Evolutionary conservation across 2,113 vertebrate species (phyloP).

Genomic region (Triplophysa tibetana): DNA sequence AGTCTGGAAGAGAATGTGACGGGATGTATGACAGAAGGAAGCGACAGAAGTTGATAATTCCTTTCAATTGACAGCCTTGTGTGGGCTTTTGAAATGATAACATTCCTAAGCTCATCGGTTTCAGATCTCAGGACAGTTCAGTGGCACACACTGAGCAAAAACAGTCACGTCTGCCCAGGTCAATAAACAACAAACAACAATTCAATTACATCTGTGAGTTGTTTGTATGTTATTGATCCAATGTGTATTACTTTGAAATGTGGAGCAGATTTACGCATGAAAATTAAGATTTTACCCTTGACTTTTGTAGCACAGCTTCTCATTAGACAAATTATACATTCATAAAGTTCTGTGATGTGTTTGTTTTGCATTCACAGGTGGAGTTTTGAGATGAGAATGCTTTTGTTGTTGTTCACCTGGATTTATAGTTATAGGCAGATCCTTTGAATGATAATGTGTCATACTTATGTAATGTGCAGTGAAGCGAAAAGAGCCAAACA

Average conservation of each 20-base stretch:
- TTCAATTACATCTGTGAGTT: neutral
- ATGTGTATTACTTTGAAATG: neutral
- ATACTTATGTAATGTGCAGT: neutral
- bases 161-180: neutral
- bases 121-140: neutral
- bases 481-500: neutral
- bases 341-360: neutral
- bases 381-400: slow-evolving; percentile 11
- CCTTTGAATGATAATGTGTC: neutral
- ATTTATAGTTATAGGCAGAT: slow-evolving; percentile 13
- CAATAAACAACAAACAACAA: slow-evolving; percentile 1
- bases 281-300: slow-evolving; percentile 3
- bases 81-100: neutral
- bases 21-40: neutral
- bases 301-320: neutral
- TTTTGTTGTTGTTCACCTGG: slow-evolving; percentile 11
- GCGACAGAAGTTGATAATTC: neutral
- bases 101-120: neutral
- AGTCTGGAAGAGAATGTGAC: neutral
- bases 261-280: neutral
- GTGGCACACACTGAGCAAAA: neutral
- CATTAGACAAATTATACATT: slow-evolving; percentile 6
- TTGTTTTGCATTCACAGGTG: slow-evolving; percentile 20
- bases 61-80: slow-evolving; percentile 35
- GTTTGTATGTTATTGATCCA: neutral